Evolutionary conservation across 2,113 vertebrate species (phyloP).

Genomic region (Cryptotis parvus): DNA sequence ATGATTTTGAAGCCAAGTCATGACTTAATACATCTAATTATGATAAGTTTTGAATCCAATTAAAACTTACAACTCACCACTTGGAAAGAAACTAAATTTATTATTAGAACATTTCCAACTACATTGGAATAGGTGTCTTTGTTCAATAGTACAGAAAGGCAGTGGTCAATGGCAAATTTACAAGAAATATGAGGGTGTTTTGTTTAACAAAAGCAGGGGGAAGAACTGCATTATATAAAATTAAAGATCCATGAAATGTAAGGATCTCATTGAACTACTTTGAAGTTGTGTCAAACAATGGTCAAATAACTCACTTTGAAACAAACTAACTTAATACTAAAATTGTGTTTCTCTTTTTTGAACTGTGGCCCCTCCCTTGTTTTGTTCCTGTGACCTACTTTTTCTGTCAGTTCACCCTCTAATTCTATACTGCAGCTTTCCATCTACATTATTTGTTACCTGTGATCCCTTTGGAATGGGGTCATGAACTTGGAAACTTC

Average conservation of each 20-base stretch:
- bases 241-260: neutral
- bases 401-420: too few relatives aligned
- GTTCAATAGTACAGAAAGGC: neutral
- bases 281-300: neutral
- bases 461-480: too few relatives aligned
- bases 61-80: constrained; percentile 55
- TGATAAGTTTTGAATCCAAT: constrained; percentile 58
- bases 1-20: constrained; percentile 61
- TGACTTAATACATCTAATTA: constrained; percentile 70
- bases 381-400: too few relatives aligned
- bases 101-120: constrained; percentile 33
- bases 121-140: constrained; percentile 28
- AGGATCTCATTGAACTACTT: neutral
- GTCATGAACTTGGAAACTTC: too few relatives aligned
- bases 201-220: neutral
- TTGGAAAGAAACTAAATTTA: constrained; percentile 60
- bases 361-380: too few relatives aligned
- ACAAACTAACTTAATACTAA: neutral
- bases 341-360: too few relatives aligned
- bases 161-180: neutral
- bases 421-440: too few relatives aligned
- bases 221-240: neutral
- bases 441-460: too few relatives aligned
- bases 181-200: neutral
- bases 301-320: constrained; percentile 19